Percentiles rank a stretch among this genome's conserved stretches.
Conservation (phyloP, 2,797 vertebrate species). For the Chelidonichthys spinosus region DNA sequence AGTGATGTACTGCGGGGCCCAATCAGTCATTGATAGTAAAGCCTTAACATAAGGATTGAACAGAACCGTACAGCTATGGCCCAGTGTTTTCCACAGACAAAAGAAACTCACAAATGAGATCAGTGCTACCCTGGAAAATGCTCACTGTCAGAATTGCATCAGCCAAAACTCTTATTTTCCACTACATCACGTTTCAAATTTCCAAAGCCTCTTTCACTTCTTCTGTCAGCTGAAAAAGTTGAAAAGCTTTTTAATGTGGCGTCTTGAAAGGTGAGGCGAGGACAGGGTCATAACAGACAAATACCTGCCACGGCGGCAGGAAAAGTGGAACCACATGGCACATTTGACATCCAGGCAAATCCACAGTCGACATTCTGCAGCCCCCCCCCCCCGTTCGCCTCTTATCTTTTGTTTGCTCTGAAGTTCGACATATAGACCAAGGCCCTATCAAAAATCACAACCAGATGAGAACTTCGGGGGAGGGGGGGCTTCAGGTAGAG, state of each 20-base stretch:
- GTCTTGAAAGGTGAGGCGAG: slow-evolving; percentile 57
- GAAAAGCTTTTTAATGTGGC: slow-evolving; percentile 57
- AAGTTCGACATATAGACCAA: slow-evolving; percentile 74
- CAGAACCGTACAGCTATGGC: background rate
- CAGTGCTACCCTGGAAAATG: slow-evolving; percentile 18
- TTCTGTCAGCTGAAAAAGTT: slow-evolving; percentile 63
- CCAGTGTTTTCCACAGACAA: background rate
- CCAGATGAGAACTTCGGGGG: slow-evolving; percentile 58
- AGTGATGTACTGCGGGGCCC: background rate
- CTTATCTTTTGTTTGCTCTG: slow-evolving; percentile 77
- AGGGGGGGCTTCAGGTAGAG: slow-evolving; percentile 60
- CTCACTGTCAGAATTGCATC: slow-evolving; percentile 48
- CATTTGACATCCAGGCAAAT: slow-evolving; percentile 61
- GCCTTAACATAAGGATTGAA: background rate
- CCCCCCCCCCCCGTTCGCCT: slow-evolving; percentile 12
- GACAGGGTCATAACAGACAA: slow-evolving; percentile 66
- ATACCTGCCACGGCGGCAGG: slow-evolving; percentile 51
- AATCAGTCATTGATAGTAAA: background rate
- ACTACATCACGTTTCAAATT: slow-evolving; percentile 42
- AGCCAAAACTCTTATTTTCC: slow-evolving; percentile 31
- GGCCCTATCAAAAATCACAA: slow-evolving; percentile 87
- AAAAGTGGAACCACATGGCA: slow-evolving; percentile 54
- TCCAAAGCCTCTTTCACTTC: slow-evolving; percentile 21
- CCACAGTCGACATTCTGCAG: slow-evolving; percentile 56
- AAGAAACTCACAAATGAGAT: slow-evolving; percentile 11